Evolutionary conservation across 2,888 invertebrate genomes (phyloP), one percentile per base, ranked within the genome.

Genomic region (Hydriomena furcata): DNA sequence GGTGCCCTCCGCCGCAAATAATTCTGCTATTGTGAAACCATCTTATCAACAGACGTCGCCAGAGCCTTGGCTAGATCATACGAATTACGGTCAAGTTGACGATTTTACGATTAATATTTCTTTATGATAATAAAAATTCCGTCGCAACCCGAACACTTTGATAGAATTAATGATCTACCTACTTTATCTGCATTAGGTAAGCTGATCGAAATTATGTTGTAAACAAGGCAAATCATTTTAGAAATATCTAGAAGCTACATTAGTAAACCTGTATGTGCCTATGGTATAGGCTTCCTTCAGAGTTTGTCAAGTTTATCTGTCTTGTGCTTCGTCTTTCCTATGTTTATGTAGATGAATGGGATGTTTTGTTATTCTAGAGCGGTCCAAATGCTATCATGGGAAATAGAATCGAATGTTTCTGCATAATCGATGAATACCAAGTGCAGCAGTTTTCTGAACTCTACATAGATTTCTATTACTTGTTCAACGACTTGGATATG

Each of bases 11-110:
- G 84, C 85, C 89, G 89, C 90, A 88, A 90, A 90, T 90, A 90
- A 89, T 89, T 89, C 89, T 84, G 84, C 87, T 87, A 82, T 90
- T 90, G 90, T 89, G 90, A 84, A 90, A 90, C 61, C 65, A 70
- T 74, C 82, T 86, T 86, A 87, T 89, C 88, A 84, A 70, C 68
- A 69, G 70, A 56, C 63, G 66, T 66, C 85, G 82, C 65, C 65
- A 59, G 68, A 70, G 77, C 89, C 89, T 90, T 89, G 87, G 82
- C 66, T 79, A 79, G 82, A 89, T 86, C 86, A 83, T 70, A 82
- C 79, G 84, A 89, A 89, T 89, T 90, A 89, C 89, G 90, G 90
- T 88, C 89, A 90, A 87, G 88, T 88, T 88, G 88, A 89, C 82
- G 81, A 82, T 86, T 85, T 79, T 77, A 82, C 75, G 82, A 87